Base-by-base conservation (phyloP, 2,113 vertebrate genomes). In the Paradoxurus hermaphroditus region DNA sequence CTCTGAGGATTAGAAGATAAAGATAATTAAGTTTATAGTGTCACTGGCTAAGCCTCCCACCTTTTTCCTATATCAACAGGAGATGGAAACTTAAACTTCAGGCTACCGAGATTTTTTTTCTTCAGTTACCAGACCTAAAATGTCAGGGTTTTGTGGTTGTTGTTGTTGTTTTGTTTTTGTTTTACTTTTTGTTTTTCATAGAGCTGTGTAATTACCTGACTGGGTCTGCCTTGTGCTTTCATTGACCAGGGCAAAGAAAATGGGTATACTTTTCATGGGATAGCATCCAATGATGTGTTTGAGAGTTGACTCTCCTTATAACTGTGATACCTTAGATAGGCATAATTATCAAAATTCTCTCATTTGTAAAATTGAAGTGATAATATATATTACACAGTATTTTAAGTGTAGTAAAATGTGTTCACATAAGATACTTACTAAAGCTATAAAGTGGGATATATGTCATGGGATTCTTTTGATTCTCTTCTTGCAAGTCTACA, bases 161-260 rank as follows among this genome's bases (percentile, higher is more conserved):
- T n/a, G 13, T 67, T 34, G 65, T 25, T 31, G 41, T 46, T 75
- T 75, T 29, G 41, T 9, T 75, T 75, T 75, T 27, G 72, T 4
- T 36, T 36, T 70, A 21, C n/a, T 15, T 27, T n/a, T 59, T 23
- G 49, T n/a, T 21, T 41, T 72, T 59, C 5, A 67, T 4, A 73
- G 3, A 93, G 2, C 3, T 11, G 1, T 7, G 7, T 0, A n/a
- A 0, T 29, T 56, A 21, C 21, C 56, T 23, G 15, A 56, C 23
- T 70, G 0, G 31, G 4, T 78, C 16, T 82, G 1, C 18, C 18
- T 83, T 81, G 29, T 68, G 15, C 13, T 12, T 34, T 51, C 19
- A 27, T 14, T 63, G 41, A 70, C 25, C 21, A 29, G 29, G 8
- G 7, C 18, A 41, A 68, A 70, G 53, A 79, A 25, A 9, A 44